Conservation (phyloP, 2,113 vertebrate species). For the Polyodon spathula region DNA sequence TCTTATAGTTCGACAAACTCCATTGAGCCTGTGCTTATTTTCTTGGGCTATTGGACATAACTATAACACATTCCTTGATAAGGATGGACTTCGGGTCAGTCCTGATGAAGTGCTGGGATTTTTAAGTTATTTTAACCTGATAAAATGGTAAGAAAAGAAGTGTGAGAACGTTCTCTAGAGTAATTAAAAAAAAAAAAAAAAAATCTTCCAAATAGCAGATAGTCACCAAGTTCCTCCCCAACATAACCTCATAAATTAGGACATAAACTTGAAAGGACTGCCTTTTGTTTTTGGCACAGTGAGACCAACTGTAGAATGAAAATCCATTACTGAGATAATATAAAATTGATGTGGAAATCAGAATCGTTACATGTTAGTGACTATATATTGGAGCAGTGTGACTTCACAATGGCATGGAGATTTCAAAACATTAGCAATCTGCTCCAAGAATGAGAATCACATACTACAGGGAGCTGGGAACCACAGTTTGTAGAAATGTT, state of each 20-base stretch:
- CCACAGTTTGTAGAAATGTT: too few relatives aligned
- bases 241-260: too few relatives aligned
- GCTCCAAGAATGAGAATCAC: too few relatives aligned
- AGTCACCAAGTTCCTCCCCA: neutral
- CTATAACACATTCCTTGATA: slow-evolving; percentile 45
- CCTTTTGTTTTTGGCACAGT: neutral
- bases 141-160: slow-evolving; percentile 19
- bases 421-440: too few relatives aligned
- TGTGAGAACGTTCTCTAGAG: neutral
- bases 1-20: slow-evolving; percentile 31
- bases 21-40: slow-evolving; percentile 31
- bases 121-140: slow-evolving; percentile 38
- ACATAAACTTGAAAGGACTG: neutral
- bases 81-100: slow-evolving; percentile 29
- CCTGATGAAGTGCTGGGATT: slow-evolving; percentile 30
- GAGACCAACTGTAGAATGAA: neutral
- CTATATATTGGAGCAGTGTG: too few relatives aligned
- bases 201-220: slow-evolving; percentile 33
- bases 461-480: too few relatives aligned
- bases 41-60: slow-evolving; percentile 24
- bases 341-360: too few relatives aligned
- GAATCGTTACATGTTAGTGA: too few relatives aligned
- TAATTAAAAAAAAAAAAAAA: neutral
- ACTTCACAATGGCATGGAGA: too few relatives aligned
- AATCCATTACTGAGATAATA: too few relatives aligned